These are phyloP conservation scores for Petromus typicus DNA, from an alignment of 2,113 vertebrate genomes.

Conservation along the genomic window DNA sequence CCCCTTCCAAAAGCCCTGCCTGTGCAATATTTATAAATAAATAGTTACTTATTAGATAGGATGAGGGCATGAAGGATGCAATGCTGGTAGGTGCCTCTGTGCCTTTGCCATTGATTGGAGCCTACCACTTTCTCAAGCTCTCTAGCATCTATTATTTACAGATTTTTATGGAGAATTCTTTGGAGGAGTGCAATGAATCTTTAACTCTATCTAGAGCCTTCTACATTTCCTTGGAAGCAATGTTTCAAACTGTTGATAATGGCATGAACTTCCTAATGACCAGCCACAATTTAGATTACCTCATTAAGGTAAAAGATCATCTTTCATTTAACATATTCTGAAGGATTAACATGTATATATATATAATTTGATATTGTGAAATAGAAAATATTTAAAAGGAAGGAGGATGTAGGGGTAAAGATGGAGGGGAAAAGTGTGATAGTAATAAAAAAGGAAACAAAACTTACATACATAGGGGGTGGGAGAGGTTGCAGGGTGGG, in stretches of 20 bases:
- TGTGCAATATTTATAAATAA: not conserved
- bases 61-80: not conserved
- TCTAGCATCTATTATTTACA: not conserved
- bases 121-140: not conserved
- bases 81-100: not conserved
- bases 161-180: not conserved
- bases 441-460: too few species aligned
- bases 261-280: not conserved
- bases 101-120: not conserved
- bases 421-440: too few species aligned
- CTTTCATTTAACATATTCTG: not conserved
- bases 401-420: too few species aligned
- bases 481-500: too few species aligned
- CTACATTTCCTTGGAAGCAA: not conserved
- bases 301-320: not conserved
- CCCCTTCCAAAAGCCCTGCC: not conserved
- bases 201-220: not conserved
- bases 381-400: too few species aligned
- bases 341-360: too few species aligned
- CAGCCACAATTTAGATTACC: not conserved
- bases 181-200: not conserved
- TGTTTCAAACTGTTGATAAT: not conserved
- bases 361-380: too few species aligned
- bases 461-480: too few species aligned
- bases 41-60: not conserved